Base-by-base conservation (phyloP, 2,888 invertebrate genomes). In the Lochmaea capreae region DNA sequence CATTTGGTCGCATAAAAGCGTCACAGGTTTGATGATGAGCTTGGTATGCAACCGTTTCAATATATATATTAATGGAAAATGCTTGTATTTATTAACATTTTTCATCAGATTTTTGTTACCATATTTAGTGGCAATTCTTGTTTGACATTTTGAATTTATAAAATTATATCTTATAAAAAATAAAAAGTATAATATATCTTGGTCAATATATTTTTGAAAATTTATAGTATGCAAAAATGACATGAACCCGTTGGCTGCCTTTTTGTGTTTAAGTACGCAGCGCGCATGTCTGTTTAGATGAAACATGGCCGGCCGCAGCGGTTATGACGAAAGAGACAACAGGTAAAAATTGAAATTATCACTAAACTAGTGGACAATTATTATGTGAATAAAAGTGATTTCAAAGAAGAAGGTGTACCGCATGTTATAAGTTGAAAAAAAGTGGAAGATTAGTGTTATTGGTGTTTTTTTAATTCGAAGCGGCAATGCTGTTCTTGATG, bases 221-320 rank as follows among this genome's bases (percentile, higher is more conserved):
- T 71, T 78, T 69, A 42, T 68, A 62, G 76, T 77, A 73, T 63
- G 70, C 77, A 73, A 73, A 73, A 79, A 80, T 80, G 80, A 79
- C 80, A 84, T 83, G 83, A 82, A 69, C 81, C 79, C 81, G 83
- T 81, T 82, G 82, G 82, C 82, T 81, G 80, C 75, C 76, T 76
- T 79, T 78, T 75, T 77, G 75, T 81, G 79, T 79, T 77, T 72
- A 59, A 74, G 54, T 67, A 74, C 74, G 76, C 78, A 77, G 77
- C 80, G 84, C 84, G 85, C 83, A 84, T 81, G 83, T 81, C 82
- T 79, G 79, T 79, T 82, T 81, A 83, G 91, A 74, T 79, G 78
- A 92, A 95, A 94, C 93, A 95, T 95, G 95, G 95, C 95, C 92
- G 94, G 94, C 90, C 94, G 94, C 90, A 92, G 93, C 92, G 92